Evolutionary conservation across 2,113 vertebrate genomes (phyloP), one percentile per base, ranked within the genome.

Genomic region (Uria aalge): DNA sequence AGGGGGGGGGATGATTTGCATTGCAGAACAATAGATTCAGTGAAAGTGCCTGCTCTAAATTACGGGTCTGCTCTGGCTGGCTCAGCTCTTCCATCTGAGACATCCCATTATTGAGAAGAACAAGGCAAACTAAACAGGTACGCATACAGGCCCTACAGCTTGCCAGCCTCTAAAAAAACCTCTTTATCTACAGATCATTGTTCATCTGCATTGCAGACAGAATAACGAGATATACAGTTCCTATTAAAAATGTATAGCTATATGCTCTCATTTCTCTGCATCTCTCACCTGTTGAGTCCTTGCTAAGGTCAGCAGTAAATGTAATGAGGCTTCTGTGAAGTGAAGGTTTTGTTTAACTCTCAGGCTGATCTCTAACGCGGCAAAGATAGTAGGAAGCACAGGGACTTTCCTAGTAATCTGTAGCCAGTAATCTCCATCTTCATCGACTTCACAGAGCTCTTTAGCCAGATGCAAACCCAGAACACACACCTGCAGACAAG

Each of bases 281-380:
- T 26, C 16, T 47, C 97, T 95, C 96, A 99, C 99, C 99, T 99
- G 99, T 24, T 99, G 99, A 12, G 99, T 99, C 76, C 98, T 99
- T n/a, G 99, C 99, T 92, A 99, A 97, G 0, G 99, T 99, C 88
- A 99, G 98, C 80, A 99, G 98, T 96, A 99, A 98, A 95, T 99
- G 99, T 27, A 99, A 97, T 0, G 99, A 98, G 3, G 99, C 99
- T 96, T 99, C 99, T 0, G 99, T 99, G 97, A 99, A 99, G 94
- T 99, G 99, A 24, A 99, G 98, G 97, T 99, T 99, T 96, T 99
- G 99, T 96, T 99, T 99, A 93, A 98, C 95, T 59, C 99, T 98
- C 66, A 99, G 98, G 96, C 99, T 99, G 96, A 99, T 98, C 97
- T 99, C 99, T 67, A 99, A 94, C 2, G 99, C 98, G 11, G 98